phyloP scores from a whole-genome alignment of 2,113 vertebrate species.

The Spea bombifrons region DNA sequence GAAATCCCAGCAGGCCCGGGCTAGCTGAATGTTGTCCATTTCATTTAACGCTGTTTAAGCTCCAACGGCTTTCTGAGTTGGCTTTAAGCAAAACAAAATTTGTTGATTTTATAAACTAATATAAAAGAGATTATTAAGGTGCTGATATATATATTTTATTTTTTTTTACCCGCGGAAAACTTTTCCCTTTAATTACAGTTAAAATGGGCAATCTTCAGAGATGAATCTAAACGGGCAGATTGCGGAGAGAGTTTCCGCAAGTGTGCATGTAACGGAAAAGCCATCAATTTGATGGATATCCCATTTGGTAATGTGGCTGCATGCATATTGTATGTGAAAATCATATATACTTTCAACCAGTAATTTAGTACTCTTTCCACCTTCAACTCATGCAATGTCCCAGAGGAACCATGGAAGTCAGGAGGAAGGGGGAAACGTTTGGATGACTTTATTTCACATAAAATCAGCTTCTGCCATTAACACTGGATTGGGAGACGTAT shows the following conservation, averaged over 20 bases:
- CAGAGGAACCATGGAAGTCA: conserved; percentile 12
- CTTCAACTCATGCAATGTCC: conserved; percentile 13
- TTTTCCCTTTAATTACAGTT: neutral
- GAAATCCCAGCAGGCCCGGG: conserved; percentile 18
- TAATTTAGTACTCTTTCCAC: conserved; percentile 21
- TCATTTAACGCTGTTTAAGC: conserved; percentile 28
- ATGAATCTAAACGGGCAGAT: too few species aligned
- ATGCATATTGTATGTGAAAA: conserved; percentile 24
- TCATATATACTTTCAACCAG: neutral
- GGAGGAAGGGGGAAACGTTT: neutral
- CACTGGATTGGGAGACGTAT: neutral
- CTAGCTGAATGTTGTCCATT: conserved; percentile 34
- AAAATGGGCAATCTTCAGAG: neutral
- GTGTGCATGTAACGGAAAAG: neutral
- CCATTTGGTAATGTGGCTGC: neutral
- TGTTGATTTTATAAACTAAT: conserved; percentile 12
- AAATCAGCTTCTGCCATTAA: neutral
- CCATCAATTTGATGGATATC: conserved; percentile 10
- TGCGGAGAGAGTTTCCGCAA: neutral
- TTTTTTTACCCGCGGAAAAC: too few species aligned
- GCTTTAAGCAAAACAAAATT: neutral
- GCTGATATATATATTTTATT: neutral
- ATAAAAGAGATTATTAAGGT: neutral
- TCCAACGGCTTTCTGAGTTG: neutral
- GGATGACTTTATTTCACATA: conserved; percentile 13